A percentile compares a stretch with the other conserved stretches of the same genome.
Conservation (phyloP, 2,888 invertebrate species). For the Leptinotarsa juncta region DNA sequence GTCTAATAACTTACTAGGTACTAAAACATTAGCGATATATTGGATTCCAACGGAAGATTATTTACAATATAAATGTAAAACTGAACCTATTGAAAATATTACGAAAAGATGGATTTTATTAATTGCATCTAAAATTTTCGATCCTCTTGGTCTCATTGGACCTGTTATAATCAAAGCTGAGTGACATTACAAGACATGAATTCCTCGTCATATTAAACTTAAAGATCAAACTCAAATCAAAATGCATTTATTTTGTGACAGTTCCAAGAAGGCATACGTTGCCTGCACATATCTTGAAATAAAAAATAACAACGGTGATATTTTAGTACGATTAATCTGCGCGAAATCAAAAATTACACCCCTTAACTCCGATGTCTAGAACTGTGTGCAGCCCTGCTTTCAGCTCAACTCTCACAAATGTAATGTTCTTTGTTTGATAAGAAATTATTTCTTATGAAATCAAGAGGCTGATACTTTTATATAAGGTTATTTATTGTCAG, state of each 20-base stretch:
- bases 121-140: constrained; percentile 28
- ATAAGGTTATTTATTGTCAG: no score
- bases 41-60: constrained; percentile 24
- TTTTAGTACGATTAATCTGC: background rate
- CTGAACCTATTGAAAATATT: background rate
- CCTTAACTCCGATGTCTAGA: background rate
- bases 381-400: background rate
- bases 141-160: constrained; percentile 29
- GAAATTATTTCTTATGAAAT: no score
- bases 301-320: background rate
- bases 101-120: constrained; percentile 29
- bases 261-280: no score
- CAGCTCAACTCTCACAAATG: background rate
- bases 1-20: background rate
- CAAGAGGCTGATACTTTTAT: no score
- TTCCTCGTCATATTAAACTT: background rate
- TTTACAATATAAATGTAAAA: constrained; percentile 14
- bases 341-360: background rate
- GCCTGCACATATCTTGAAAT: background rate
- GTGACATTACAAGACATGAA: background rate
- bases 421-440: no score
- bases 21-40: constrained; percentile 30
- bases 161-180: constrained; percentile 8
- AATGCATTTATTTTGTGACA: background rate
- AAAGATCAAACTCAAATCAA: background rate